Evolutionary conservation across 2,113 vertebrate genomes (phyloP), one percentile per base, ranked within the genome.

Genomic region (Arenaria interpres): DNA sequence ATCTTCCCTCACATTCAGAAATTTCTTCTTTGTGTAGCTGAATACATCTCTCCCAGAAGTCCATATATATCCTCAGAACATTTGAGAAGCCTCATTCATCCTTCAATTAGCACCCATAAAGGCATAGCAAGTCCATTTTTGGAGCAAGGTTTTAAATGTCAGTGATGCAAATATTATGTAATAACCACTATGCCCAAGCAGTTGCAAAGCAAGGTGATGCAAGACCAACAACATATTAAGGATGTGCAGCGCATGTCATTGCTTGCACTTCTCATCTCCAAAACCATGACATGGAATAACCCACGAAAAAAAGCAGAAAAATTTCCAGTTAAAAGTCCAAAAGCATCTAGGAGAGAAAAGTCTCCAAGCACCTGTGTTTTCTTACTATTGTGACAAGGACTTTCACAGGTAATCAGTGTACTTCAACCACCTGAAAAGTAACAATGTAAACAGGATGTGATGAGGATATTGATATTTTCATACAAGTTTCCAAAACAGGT

Each of bases 381-480:
- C 84, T 96, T 63, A 85, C 69, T 89, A 95, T 93, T 95, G 95
- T 96, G 81, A 88, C 53, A 67, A 59, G 53, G 62, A 93, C 88
- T 95, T 95, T 95, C 77, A 77, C 74, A 94, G 71, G 91, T 71
- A 95, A 97, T 76, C 45, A 12, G 39, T 73, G 63, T 43, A 74
- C 51, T 94, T 76, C 48, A 79, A 69, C n/a, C 89, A 95, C 74
- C 87, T 96, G 81, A 85, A 64, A 90, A 80, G 37, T 85, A 95
- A 96, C 95, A 96, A 96, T 88, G 53, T 87, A 20, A 88, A 91
- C 91, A 96, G 96, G 94, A 97, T 82, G 86, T 7, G 37, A 85
- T 37, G 35, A 72, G 90, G 69, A 73, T 89, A 95, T 50, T 22
- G 15, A 4, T 51, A 91, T 94, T 96, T 71, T 95, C 80, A 94